Evolutionary conservation across 2,113 vertebrate species (phyloP), one percentile per base, ranked within the genome.

Genomic region (Bubalus kerabau): DNA sequence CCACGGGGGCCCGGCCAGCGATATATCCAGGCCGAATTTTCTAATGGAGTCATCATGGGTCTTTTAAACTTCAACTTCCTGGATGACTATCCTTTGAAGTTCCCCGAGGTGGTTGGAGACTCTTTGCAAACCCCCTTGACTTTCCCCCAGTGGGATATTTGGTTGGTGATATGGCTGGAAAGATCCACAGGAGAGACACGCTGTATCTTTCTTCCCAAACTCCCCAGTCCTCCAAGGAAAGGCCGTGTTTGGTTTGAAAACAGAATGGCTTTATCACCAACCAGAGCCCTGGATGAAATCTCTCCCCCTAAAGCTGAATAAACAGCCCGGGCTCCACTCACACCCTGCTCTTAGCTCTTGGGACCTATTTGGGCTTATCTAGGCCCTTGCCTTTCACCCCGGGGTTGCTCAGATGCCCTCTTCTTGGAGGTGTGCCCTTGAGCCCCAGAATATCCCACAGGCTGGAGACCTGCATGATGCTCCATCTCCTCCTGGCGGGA

Each of bases 241-340:
- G 87, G 94, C 74, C 28, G 0, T 81, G 36, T 95, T 98, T 98
- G 11, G 88, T 83, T 97, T 96, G 96, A 97, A 98, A 98, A 87
- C 88, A 95, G 19, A 90, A 30, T 19, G 4, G 28, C 94, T 96
- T 98, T 99, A 98, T 98, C 95, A 85, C 24, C 87, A 78, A 76
- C 93, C 92, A 87, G 71, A 96, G 43, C 32, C 94, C 76, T 91
- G 85, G 64, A 67, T 11, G 76, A 11, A 97, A 85, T 95, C 74
- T 88, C 91, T 52, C 32, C 32, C 71, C 84, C 97, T 83, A 93
- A 97, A 98, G 87, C 62, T 90, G 8, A 94, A 87, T 86, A 97
- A 97, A 97, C 98, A 97, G 40, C 50, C 23, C 32, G 5, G 50
- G 80, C 95, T 82, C 36, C 3, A 4, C 21, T 83, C 21, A 32